Conservation (phyloP, 1,140 invertebrate genomes). For the Drosophila hydei region DNA sequence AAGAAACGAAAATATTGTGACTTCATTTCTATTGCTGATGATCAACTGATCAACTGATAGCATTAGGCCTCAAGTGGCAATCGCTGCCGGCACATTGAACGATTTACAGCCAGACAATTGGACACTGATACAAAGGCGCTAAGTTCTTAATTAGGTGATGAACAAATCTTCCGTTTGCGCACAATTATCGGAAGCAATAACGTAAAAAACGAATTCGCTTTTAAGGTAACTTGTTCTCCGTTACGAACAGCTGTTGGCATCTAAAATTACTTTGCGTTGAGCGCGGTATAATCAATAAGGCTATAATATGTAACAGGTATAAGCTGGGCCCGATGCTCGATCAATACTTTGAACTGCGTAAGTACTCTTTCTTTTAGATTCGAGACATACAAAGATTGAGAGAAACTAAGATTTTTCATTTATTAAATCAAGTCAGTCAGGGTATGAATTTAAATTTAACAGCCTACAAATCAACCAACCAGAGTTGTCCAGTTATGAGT, state of each 20-base stretch:
- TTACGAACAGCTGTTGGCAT: constrained; percentile 5
- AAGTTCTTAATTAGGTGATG: constrained; percentile 66
- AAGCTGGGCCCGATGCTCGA: neutral
- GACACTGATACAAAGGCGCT: neutral
- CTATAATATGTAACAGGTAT: no score
- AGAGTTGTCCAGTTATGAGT: no score
- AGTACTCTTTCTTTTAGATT: neutral
- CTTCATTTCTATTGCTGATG: constrained; percentile 37
- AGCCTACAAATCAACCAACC: no score
- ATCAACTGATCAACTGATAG: constrained; percentile 27
- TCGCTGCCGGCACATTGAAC: constrained; percentile 42
- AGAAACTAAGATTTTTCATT: no score
- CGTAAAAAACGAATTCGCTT: neutral
- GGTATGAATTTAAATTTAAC: no score
- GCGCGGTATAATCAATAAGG: neutral
- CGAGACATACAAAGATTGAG: no score
- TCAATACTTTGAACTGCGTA: neutral
- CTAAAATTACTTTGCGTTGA: constrained; percentile 7
- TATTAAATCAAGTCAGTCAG: no score
- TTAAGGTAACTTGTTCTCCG: neutral
- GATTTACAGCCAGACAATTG: constrained; percentile 50
- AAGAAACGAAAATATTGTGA: constrained; percentile 1
- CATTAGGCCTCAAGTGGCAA: constrained; percentile 62
- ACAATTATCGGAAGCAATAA: constrained; percentile 21
- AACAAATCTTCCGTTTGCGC: constrained; percentile 43